Conservation (phyloP, 2,888 invertebrate genomes). For the Cheilosia scutellata region DNA sequence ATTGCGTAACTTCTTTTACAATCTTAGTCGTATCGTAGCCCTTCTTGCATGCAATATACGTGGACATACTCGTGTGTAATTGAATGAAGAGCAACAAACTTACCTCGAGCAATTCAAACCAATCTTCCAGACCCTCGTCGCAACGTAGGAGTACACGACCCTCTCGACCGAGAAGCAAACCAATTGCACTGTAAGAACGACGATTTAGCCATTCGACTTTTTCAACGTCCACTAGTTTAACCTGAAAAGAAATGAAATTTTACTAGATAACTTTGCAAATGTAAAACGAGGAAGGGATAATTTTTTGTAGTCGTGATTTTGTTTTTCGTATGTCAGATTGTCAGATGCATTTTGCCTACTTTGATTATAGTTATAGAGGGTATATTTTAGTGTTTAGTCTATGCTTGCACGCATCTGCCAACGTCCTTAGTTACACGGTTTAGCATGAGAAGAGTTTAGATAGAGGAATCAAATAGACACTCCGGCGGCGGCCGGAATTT, state of each 20-base stretch:
- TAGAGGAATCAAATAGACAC: no score
- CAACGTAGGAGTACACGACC: constrained; percentile 83
- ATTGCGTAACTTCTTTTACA: constrained; percentile 37
- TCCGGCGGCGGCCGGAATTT: no score
- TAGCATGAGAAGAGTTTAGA: background rate
- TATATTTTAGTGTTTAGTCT: no score
- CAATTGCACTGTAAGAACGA: constrained; percentile 87
- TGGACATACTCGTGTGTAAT: background rate
- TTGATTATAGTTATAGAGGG: background rate
- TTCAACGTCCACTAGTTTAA: constrained; percentile 87
- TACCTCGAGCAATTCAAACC: constrained; percentile 87
- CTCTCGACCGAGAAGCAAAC: constrained; percentile 85
- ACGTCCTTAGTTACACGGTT: no score
- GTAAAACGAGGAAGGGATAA: background rate
- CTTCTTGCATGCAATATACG: background rate
- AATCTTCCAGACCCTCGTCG: constrained; percentile 87
- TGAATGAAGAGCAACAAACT: constrained; percentile 71
- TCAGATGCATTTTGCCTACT: background rate
- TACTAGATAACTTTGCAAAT: background rate
- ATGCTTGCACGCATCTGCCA: no score
- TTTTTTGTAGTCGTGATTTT: background rate
- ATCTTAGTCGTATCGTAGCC: background rate
- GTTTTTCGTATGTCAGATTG: background rate
- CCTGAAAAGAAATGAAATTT: constrained; percentile 80
- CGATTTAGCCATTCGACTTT: constrained; percentile 88